A percentile compares a stretch with the other conserved stretches of the same genome.
These are phyloP conservation scores for Physella acuta DNA, from an alignment of 1,140 invertebrate genomes.

Conservation along the genomic window DNA sequence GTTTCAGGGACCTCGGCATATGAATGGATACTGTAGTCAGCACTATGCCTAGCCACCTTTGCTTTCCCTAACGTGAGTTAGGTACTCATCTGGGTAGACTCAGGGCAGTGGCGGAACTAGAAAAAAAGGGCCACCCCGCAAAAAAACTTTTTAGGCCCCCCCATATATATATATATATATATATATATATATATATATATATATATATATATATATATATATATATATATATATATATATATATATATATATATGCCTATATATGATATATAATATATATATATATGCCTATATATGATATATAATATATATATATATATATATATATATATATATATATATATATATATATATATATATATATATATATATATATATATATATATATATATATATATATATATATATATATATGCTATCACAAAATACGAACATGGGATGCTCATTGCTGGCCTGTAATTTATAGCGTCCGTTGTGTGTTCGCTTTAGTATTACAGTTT, in stretches of 20 bases:
- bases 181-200: not conserved
- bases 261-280: not conserved
- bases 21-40: no score
- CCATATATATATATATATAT: conserved; percentile 1
- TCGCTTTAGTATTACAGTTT: no score
- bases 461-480: no score
- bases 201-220: not conserved
- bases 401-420: not conserved
- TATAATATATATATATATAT: not conserved
- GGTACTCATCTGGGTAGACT: no score
- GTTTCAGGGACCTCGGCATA: no score
- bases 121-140: no score
- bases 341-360: not conserved
- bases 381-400: not conserved
- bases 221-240: conserved; percentile 24
- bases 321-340: not conserved
- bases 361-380: not conserved
- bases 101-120: no score
- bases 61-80: no score
- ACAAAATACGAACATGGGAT: no score
- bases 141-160: no score
- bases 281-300: not conserved
- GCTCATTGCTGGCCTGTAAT: no score
- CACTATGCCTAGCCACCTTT: no score
- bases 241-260: conserved; percentile 15